Conservation (phyloP, 2,888 invertebrate species). For the Rhamphomyia laevipes region DNA sequence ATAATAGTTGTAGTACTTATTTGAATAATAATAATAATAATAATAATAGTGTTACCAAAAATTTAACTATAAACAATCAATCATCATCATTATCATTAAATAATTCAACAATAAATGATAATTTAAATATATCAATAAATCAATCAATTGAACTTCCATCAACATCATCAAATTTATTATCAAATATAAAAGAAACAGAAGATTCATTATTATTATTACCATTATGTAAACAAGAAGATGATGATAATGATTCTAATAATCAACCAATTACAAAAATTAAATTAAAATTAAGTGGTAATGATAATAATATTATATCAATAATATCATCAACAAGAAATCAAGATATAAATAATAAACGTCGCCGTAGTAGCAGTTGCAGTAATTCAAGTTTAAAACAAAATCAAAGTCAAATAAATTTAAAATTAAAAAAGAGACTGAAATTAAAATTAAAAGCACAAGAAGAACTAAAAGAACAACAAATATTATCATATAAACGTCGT, state of each 20-base stretch:
- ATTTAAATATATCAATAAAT: too few relatives aligned
- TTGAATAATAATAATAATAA: not conserved
- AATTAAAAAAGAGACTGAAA: slow-evolving; percentile 15
- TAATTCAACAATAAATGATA: not conserved
- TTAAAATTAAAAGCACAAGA: slow-evolving; percentile 10
- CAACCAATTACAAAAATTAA: not conserved
- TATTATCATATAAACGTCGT: not conserved
- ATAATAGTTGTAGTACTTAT: not conserved
- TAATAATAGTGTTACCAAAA: not conserved
- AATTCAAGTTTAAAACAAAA: slow-evolving; percentile 20
- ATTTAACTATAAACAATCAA: not conserved
- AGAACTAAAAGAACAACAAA: too few relatives aligned
- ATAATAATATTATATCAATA: not conserved
- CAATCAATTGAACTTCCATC: too few relatives aligned
- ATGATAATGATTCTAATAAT: not conserved
- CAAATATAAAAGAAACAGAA: not conserved
- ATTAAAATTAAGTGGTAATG: not conserved
- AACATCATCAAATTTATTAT: not conserved
- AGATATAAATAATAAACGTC: slow-evolving; percentile 5
- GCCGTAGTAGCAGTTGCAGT: slow-evolving; percentile 20
- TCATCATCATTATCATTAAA: not conserved
- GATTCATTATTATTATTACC: not conserved
- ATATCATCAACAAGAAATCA: not conserved
- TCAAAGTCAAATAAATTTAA: slow-evolving; percentile 20
- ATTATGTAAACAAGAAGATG: not conserved